Percentiles rank a stretch among this genome's conserved stretches.
Evolutionary conservation across 2,113 vertebrate species (phyloP).

Genomic region (Mionectes macconnelli): DNA sequence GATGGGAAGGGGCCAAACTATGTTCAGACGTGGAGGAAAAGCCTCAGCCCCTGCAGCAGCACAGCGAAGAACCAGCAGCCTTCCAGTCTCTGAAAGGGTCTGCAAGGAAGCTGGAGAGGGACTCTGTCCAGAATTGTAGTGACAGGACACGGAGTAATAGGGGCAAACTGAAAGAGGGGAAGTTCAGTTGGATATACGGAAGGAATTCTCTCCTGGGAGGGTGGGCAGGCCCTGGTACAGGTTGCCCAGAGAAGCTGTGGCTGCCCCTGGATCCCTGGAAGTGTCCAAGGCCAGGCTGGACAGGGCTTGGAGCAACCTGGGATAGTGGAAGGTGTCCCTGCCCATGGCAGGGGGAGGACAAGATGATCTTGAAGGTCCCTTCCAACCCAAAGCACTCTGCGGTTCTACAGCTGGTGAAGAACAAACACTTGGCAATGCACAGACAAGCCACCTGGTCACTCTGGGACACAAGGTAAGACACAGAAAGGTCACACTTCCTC

Average conservation of each 20-base stretch:
- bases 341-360: no score
- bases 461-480: rapidly evolving
- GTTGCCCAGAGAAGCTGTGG: neutral
- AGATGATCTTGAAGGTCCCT: neutral
- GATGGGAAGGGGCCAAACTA: neutral
- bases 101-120: neutral
- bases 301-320: neutral
- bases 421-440: rapidly evolving
- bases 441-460: neutral
- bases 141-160: neutral
- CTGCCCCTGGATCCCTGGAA: neutral
- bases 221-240: neutral
- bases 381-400: neutral
- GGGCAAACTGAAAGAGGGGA: neutral
- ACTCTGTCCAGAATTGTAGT: neutral
- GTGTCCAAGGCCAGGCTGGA: neutral
- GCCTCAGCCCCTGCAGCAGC: neutral
- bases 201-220: neutral
- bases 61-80: rapidly evolving
- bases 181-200: no score
- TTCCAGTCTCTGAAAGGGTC: neutral
- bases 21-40: neutral
- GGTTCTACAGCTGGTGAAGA: neutral
- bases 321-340: neutral
- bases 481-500: neutral